phyloP scores from a whole-genome alignment of 2,113 vertebrate species.

The Phalacrocorax aristotelis region DNA sequence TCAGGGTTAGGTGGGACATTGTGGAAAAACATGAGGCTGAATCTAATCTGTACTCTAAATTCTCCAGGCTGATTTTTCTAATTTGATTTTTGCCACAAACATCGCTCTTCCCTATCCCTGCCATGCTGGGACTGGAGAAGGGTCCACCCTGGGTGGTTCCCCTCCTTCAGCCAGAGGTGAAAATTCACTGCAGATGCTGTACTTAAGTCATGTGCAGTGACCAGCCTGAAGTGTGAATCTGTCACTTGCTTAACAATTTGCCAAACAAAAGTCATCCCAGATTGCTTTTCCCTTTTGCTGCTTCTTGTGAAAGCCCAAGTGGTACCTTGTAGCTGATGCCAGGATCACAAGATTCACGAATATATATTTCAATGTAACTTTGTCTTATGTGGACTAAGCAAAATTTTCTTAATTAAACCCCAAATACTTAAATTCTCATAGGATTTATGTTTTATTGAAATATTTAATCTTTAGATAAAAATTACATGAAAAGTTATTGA shows the following conservation, averaged over 20 bases:
- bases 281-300: not conserved
- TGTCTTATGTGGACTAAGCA: rapidly evolving
- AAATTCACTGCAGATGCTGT: not conserved
- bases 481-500: not conserved
- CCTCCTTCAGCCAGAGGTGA: not conserved
- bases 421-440: not conserved
- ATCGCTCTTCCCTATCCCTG: not conserved
- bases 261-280: not conserved
- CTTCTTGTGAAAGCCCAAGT: not conserved
- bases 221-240: not conserved
- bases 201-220: not conserved
- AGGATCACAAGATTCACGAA: not conserved
- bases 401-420: not conserved
- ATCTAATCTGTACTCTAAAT: not conserved
- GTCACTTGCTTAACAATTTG: not conserved
- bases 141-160: not conserved
- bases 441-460: not conserved
- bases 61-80: not conserved
- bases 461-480: not conserved
- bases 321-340: not conserved
- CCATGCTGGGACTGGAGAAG: not conserved
- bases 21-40: not conserved
- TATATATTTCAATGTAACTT: rapidly evolving
- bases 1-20: not conserved
- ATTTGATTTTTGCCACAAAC: not conserved